These are phyloP conservation scores for Thamnophis sirtalis DNA, from an alignment of 2,113 vertebrate species.

Conservation along the genomic window DNA sequence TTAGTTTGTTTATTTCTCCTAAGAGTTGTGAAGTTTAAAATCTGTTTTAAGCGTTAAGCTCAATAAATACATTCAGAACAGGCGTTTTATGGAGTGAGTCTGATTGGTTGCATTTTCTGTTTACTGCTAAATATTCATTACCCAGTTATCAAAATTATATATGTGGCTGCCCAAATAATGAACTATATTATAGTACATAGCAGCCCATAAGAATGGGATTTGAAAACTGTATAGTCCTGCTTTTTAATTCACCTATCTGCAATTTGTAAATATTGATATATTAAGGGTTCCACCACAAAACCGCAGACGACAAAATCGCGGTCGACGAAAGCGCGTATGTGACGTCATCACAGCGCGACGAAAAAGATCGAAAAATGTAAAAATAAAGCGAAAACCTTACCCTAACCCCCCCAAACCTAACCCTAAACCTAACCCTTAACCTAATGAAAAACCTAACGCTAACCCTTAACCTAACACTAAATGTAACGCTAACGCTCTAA, in stretches of 20 bases:
- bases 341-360: too few species aligned
- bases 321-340: too few species aligned
- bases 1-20: not conserved
- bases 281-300: too few species aligned
- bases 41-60: not conserved
- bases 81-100: not conserved
- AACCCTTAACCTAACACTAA: too few species aligned
- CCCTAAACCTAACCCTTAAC: too few species aligned
- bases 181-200: not conserved
- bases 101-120: not conserved
- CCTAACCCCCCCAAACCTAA: too few species aligned
- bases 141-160: not conserved
- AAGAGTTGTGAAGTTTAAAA: not conserved
- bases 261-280: not conserved
- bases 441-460: too few species aligned
- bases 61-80: not conserved
- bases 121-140: not conserved
- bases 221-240: not conserved
- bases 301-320: too few species aligned
- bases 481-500: too few species aligned
- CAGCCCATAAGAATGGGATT: not conserved
- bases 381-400: too few species aligned
- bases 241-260: not conserved
- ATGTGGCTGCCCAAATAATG: not conserved
- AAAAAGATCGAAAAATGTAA: too few species aligned